Evolutionary conservation across 2,113 vertebrate species (phyloP).

Genomic region (Pygoscelis adeliae): DNA sequence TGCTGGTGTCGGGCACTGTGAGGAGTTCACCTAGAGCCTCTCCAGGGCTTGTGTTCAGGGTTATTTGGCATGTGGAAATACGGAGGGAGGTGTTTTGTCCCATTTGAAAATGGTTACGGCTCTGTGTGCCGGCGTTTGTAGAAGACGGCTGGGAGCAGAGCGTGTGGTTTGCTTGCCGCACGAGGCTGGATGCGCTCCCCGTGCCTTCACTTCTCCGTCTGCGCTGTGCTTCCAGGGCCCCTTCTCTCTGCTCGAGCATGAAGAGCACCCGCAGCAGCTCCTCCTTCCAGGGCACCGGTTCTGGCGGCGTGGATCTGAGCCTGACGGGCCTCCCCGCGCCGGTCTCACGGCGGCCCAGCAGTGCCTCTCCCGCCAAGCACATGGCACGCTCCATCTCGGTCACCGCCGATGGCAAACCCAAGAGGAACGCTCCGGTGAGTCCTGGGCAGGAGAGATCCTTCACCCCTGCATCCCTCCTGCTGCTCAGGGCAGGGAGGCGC

Average conservation of each 20-base stretch:
- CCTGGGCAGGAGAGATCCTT: not conserved
- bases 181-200: fast-evolving
- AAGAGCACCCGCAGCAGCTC: constrained; percentile 79
- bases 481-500: no score
- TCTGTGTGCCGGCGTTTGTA: fast-evolving
- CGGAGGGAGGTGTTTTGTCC: not conserved
- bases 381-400: no score
- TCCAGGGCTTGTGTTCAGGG: not conserved
- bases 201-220: not conserved
- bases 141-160: not conserved
- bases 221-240: not conserved
- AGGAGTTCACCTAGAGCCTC: not conserved
- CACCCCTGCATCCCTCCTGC: not conserved
- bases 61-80: fast-evolving
- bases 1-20: not conserved
- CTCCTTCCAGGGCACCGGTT: constrained; percentile 48
- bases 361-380: no score
- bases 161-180: fast-evolving
- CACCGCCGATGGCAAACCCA: constrained; percentile 74
- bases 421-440: constrained; percentile 83
- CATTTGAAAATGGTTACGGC: fast-evolving
- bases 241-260: constrained; percentile 69
- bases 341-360: constrained; percentile 65
- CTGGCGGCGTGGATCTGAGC: constrained; percentile 76
- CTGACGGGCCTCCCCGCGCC: constrained; percentile 82